Evolutionary conservation across 1,140 invertebrate genomes (phyloP), one percentile per base, ranked within the genome.

Genomic region (Euura saliciscinereae): DNA sequence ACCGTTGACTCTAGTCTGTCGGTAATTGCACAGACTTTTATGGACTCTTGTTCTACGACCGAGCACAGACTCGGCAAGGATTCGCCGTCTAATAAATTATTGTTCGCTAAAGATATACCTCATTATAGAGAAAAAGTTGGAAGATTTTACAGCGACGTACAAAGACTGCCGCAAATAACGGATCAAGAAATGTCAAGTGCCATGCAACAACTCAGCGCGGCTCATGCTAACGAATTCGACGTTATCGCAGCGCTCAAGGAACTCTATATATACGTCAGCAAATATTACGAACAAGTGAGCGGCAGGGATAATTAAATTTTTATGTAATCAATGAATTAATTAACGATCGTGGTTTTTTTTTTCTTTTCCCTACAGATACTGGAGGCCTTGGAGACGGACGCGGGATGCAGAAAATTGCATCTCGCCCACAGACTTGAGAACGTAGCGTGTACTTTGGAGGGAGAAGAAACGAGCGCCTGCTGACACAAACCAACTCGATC

Each of bases 21-120:
- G 75, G 97, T 98, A 45, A 96, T 99, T 77, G 97, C 97, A 43
- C 97, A 99, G 88, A 98, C 97, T 3, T 95, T 99, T 84, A 98
- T 98, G 95, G 97, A 98, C 85, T 93, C 96, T 0, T 98, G 96
- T 84, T 97, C 96, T 11, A 94, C 95, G 72, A 92, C 92, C 6
- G 95, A 97, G 83, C 95, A 97, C 83, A 89, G 96, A 66, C 88
- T 97, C 6, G 96, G 96, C 73, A 97, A 98, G 87, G 97, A 98
- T 88, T 98, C 96, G 43, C 97, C 97, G 44, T 97, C 96, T 11
- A 97, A 97, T 84, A 98, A 98, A 88, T 88, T 98, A 68, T 88
- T 98, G 42, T 98, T 98, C 88, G 97, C 96, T 73, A 98, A 98
- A 89, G 96, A 97, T 85, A 96, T 98, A 84, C 95, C 95, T 8